A percentile compares a stretch with the other conserved stretches of the same genome.
Conservation (phyloP, 2,888 invertebrate species). For the Subacronicta megacephala region DNA sequence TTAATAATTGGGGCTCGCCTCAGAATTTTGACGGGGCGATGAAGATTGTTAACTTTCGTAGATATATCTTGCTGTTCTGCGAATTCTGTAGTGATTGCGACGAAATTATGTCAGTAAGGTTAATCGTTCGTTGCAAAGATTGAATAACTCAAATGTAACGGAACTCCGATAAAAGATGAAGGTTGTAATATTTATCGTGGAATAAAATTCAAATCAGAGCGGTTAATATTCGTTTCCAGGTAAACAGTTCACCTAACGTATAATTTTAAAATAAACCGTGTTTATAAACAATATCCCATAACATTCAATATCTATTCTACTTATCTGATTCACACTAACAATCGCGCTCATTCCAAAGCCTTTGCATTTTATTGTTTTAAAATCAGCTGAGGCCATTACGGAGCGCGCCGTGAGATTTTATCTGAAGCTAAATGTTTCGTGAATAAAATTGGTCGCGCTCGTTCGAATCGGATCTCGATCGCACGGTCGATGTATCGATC, state of each 20-base stretch:
- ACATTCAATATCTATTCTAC: slow-evolving; percentile 73
- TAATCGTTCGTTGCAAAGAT: slow-evolving; percentile 47
- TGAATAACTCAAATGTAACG: slow-evolving; percentile 41
- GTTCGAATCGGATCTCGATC: slow-evolving; percentile 77
- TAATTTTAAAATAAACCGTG: slow-evolving; percentile 68
- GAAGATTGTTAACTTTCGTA: slow-evolving; percentile 76
- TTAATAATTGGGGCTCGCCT: slow-evolving; percentile 83
- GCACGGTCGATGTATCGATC: slow-evolving; percentile 73
- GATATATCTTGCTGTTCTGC: slow-evolving; percentile 74
- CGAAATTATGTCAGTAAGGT: slow-evolving; percentile 52
- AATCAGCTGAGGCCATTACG: slow-evolving; percentile 72
- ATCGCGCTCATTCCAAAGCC: slow-evolving; percentile 74
- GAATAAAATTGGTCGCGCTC: slow-evolving; percentile 87
- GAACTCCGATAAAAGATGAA: slow-evolving; percentile 45
- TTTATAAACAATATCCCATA: slow-evolving; percentile 69
- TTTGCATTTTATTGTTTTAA: slow-evolving; percentile 81
- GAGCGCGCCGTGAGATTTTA: slow-evolving; percentile 78
- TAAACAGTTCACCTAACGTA: slow-evolving; percentile 62
- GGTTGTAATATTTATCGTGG: slow-evolving; percentile 43
- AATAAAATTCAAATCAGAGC: slow-evolving; percentile 47
- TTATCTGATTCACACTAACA: slow-evolving; percentile 85
- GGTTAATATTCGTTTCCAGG: slow-evolving; percentile 51
- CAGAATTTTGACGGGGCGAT: slow-evolving; percentile 81
- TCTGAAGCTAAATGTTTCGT: slow-evolving; percentile 85
- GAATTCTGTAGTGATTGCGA: slow-evolving; percentile 70